Evolutionary conservation across 2,888 invertebrate species (phyloP), one percentile per base, ranked within the genome.

Genomic region (Tholera decimalis): DNA sequence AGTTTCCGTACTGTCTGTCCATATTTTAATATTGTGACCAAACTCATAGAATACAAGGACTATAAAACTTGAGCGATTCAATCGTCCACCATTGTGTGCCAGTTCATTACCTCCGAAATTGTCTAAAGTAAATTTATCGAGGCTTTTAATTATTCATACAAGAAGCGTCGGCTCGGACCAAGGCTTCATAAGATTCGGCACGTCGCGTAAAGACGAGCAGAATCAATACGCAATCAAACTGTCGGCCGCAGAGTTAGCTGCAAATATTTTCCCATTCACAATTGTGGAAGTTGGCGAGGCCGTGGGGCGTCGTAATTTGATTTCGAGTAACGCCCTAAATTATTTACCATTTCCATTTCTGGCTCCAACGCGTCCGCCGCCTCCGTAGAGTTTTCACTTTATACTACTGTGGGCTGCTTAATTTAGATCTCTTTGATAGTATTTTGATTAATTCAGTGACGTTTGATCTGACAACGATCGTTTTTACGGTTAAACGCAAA

Each of bases 201-300:
- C 74, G 73, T 66, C 71, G 59, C 53, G 69, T 59, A 59, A 66
- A 73, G 82, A 85, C 83, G 83, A 67, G 63, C 63, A 70, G 83
- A 87, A 88, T 89, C 91, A 87, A 90, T 90, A 88, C 85, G 88
- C 85, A 91, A 92, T 91, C 88, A 87, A 84, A 83, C 82, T 84
- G 88, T 90, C 91, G 85, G 77, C 83, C 83, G 78, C 89, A 89
- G 86, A 80, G 82, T 80, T 80, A 74, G 81, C 82, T 81, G 87
- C 88, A 86, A 89, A 88, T 87, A 89, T 88, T 88, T 87, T 84
- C 80, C 82, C 82, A 85, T 86, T 88, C 84, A 85, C 85, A 83
- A 82, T 82, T 80, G 79, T 78, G 67, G 63, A 82, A 82, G 78
- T 81, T 79, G 58, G 75, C 49, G 72, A 59, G 77, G 72, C 60